Base-by-base conservation (phyloP, 1,140 invertebrate genomes). In the Cyphomyrmex costatus region DNA sequence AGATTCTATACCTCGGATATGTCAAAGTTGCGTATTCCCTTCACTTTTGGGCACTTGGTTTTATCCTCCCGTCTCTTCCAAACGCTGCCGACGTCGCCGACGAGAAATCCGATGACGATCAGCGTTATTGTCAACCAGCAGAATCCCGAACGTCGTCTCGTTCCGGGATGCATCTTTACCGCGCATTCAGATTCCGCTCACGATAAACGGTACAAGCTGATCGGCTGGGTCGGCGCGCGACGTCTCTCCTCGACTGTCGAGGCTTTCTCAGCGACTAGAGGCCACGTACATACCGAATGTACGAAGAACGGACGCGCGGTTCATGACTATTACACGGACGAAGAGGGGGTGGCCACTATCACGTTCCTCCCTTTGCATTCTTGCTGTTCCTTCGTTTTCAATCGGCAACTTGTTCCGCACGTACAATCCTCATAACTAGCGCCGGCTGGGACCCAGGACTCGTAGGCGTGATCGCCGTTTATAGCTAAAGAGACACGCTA, bases 21-120 rank as follows among this genome's bases (percentile, higher is more conserved):
- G 86, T 96, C 94, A 86, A 96, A 96, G 90, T 95, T 95, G 46
- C 94, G 87, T 36, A 95, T 94, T 58, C 92, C 95, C 90, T 94
- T 95, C 51, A 96, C 95, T 92, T 95, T 95, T 0, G 96, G 96
- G 90, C 96, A 96, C 87, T 96, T 96, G 8, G 95, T 96, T 91
- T 96, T 96, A 91, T 96, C 96, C 73, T 96, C 96, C 33, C 93
- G 93, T 70, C 91, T 91, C 85, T 95, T 95, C 93, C 93, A 94
- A 42, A 78, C 68, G 21, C 78, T 82, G 60, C 65, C 86, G 51
- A 58, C 80, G 36, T 58, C 56, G 36, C 27, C 66, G 68, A 90
- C 68, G 14, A 89, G 65, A 33, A 84, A 51, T 21, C 61, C 27
- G 30, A 76, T 10, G 53, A 91, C n/a, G 36, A 91, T 77, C 53